These are phyloP conservation scores for Parnassius apollo DNA, from an alignment of 2,888 invertebrate species.

Conservation along the genomic window DNA sequence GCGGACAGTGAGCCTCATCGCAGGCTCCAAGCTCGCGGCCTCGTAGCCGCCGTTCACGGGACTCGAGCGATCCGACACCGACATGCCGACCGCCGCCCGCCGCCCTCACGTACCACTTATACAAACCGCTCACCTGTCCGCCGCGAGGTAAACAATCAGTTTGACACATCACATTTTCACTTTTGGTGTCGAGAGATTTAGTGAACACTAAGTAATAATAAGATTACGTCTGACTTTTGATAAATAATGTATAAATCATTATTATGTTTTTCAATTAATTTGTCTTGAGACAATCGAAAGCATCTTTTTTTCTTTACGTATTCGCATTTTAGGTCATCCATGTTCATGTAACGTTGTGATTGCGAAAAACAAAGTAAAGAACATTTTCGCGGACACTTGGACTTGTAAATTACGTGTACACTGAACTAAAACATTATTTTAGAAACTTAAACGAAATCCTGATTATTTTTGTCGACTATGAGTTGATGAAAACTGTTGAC, in stretches of 20 bases:
- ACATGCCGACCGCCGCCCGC: conserved; percentile 78
- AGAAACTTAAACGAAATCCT: conserved; percentile 61
- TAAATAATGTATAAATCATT: conserved; percentile 63
- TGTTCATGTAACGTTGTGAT: conserved; percentile 82
- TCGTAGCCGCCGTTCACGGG: conserved; percentile 76
- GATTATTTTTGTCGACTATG: conserved; percentile 74
- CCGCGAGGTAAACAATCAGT: conserved; percentile 80
- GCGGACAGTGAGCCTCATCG: conserved; percentile 72
- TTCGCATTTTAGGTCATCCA: conserved; percentile 82
- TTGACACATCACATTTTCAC: conserved; percentile 82
- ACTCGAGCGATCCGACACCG: conserved; percentile 78
- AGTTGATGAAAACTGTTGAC: conserved; percentile 81
- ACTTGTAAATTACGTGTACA: conserved; percentile 60
- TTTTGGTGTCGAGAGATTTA: conserved; percentile 70
- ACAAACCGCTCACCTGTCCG: conserved; percentile 77
- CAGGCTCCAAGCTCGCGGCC: conserved; percentile 53
- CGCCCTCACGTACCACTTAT: conserved; percentile 75
- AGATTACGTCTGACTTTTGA: conserved; percentile 63
- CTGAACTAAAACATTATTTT: conserved; percentile 55
- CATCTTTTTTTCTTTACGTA: conserved; percentile 79
- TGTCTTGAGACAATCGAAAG: conserved; percentile 71
- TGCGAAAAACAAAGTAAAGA: conserved; percentile 80
- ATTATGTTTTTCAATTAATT: conserved; percentile 66
- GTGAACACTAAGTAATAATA: conserved; percentile 59
- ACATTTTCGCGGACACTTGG: conserved; percentile 77